Conservation (phyloP, 1,140 invertebrate species). For the Daktulosphaira vitifoliae region DNA sequence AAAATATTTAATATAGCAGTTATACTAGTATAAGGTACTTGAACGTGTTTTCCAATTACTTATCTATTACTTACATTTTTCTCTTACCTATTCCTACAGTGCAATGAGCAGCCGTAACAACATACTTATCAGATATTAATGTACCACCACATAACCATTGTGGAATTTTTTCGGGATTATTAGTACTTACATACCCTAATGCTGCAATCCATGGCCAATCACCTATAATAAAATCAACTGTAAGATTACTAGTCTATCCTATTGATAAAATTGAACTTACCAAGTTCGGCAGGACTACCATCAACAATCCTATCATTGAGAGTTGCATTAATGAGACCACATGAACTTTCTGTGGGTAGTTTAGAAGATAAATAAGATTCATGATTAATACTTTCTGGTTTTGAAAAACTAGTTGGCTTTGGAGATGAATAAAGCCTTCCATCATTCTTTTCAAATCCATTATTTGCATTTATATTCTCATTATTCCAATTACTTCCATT, state of each 20-base stretch:
- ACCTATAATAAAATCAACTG: too few species aligned
- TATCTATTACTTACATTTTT: slow-evolving; percentile 32
- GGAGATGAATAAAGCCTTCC: neutral
- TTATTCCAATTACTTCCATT: too few species aligned
- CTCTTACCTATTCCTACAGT: slow-evolving; percentile 14
- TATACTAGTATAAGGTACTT: too few species aligned
- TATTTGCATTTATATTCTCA: neutral
- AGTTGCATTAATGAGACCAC: neutral
- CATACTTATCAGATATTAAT: slow-evolving; percentile 58
- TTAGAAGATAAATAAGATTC: neutral
- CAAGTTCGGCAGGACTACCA: slow-evolving; percentile 33
- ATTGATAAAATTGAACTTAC: too few species aligned
- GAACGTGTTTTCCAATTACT: too few species aligned
- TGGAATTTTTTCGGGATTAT: slow-evolving; percentile 7
- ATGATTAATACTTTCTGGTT: too few species aligned
- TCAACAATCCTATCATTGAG: slow-evolving; percentile 34
- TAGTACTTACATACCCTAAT: slow-evolving; percentile 49
- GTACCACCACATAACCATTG: slow-evolving; percentile 54
- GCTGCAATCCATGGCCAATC: slow-evolving; percentile 41
- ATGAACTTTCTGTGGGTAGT: neutral
- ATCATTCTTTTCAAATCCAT: neutral
- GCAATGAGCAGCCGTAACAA: slow-evolving; percentile 46
- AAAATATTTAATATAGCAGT: too few species aligned
- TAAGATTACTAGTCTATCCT: too few species aligned
- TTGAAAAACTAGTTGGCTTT: neutral